Evolutionary conservation across 2,888 invertebrate species (phyloP).

Genomic region (Dyspetes luteomarginatus): DNA sequence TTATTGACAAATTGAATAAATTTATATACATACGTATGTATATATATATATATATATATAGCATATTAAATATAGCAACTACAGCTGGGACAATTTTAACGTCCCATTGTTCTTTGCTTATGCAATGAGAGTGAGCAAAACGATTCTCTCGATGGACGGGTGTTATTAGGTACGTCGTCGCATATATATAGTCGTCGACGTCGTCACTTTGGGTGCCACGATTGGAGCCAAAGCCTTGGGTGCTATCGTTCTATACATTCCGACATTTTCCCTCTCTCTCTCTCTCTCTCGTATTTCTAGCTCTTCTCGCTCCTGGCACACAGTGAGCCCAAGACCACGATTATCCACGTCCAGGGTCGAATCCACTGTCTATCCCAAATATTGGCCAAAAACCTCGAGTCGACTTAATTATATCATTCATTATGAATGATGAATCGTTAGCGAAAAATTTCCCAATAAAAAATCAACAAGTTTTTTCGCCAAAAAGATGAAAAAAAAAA

Average conservation of each 20-base stretch:
- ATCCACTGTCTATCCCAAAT: constrained; percentile 40
- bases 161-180: constrained; percentile 40
- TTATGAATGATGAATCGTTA: neutral
- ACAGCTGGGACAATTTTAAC: constrained; percentile 28
- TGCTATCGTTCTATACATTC: neutral
- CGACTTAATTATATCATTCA: neutral
- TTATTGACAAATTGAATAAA: neutral
- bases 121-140: constrained; percentile 39
- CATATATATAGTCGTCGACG: constrained; percentile 14
- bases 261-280: constrained; percentile 26
- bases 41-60: neutral
- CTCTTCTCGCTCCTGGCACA: constrained; percentile 56
- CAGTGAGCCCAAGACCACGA: constrained; percentile 28
- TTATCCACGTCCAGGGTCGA: constrained; percentile 56
- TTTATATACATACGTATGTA: neutral
- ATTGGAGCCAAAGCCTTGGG: constrained; percentile 53
- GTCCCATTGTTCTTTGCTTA: constrained; percentile 44
- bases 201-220: constrained; percentile 20
- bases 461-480: neutral
- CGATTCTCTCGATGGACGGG: constrained; percentile 34
- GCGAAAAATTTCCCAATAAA: neutral
- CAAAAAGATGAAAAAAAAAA: neutral
- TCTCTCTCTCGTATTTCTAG: neutral
- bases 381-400: constrained; percentile 32
- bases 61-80: neutral